A percentile compares a stretch with the other conserved stretches of the same genome.
These are phyloP conservation scores for Lonchura striata DNA, from an alignment of 2,113 vertebrate genomes.

Conservation along the genomic window DNA sequence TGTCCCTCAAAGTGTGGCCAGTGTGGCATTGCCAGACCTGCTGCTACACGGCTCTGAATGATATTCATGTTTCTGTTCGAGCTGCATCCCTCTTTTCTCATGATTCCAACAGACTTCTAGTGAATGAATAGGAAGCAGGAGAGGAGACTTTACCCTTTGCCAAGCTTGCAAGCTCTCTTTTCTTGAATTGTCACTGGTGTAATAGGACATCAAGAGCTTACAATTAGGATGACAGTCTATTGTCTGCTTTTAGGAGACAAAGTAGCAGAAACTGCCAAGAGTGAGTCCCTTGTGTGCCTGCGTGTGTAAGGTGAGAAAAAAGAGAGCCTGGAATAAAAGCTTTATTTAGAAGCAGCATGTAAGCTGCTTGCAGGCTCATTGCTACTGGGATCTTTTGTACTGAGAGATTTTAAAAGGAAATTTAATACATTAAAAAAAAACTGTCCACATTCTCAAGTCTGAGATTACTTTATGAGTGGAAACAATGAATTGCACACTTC, in stretches of 20 bases:
- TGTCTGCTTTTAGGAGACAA: not conserved
- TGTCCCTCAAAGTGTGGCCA: not conserved
- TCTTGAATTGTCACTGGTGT: not conserved
- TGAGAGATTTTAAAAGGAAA: not conserved
- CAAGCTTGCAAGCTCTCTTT: constrained; percentile 3
- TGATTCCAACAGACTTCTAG: not conserved
- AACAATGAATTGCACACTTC: not conserved
- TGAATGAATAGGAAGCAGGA: not conserved
- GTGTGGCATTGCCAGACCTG: not conserved
- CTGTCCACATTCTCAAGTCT: not conserved
- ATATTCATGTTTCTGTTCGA: not conserved
- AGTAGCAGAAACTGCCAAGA: constrained; percentile 7
- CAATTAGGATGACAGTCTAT: not conserved
- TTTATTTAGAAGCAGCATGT: not conserved
- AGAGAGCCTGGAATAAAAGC: not conserved
- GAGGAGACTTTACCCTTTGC: not conserved
- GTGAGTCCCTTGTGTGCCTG: not conserved
- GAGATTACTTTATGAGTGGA: not conserved
- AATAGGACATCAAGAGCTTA: not conserved
- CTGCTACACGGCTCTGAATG: accelerated
- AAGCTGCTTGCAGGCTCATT: not conserved
- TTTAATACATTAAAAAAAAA: not conserved
- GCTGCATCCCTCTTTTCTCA: not conserved
- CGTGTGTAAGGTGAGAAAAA: not conserved
- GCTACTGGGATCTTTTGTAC: not conserved